Percentiles rank a stretch among this genome's conserved stretches.
These are phyloP conservation scores for Oreohelix idahoensis DNA, from an alignment of 1,140 invertebrate genomes.

Conservation along the genomic window DNA sequence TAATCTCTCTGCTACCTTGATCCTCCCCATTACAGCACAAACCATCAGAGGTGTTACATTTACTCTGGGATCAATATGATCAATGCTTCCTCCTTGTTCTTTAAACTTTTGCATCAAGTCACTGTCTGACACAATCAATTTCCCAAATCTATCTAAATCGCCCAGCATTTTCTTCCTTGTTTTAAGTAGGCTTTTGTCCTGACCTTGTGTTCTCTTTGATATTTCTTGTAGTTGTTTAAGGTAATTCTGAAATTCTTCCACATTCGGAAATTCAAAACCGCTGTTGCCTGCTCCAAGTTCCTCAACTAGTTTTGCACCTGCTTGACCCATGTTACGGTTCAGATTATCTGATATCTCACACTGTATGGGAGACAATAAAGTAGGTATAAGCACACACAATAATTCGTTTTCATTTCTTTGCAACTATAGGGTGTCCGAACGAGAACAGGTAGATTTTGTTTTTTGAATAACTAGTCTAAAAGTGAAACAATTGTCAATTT, in stretches of 20 bases:
- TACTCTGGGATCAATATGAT: neutral
- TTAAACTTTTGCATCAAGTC: neutral
- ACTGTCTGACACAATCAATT: neutral
- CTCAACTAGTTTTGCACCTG: neutral
- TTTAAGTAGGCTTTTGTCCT: neutral
- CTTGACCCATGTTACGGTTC: neutral
- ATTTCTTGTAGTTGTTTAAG: neutral
- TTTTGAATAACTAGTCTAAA: too few species aligned
- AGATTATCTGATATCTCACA: too few species aligned
- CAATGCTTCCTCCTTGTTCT: neutral
- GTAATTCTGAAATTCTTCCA: neutral
- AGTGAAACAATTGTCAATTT: too few species aligned
- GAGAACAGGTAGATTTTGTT: too few species aligned
- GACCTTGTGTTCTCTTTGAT: neutral
- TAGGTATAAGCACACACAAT: too few species aligned
- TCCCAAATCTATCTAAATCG: neutral
- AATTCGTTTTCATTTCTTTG: too few species aligned
- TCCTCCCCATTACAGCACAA: neutral
- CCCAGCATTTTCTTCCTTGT: neutral
- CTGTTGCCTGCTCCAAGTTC: neutral
- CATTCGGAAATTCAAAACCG: neutral
- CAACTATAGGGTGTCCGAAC: too few species aligned
- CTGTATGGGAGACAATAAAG: too few species aligned
- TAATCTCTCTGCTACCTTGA: neutral
- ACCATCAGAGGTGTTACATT: conserved; percentile 10